A percentile compares a stretch with the other conserved stretches of the same genome.
phyloP scores from a whole-genome alignment of 1,140 invertebrate genomes.

The Aphis gossypii region DNA sequence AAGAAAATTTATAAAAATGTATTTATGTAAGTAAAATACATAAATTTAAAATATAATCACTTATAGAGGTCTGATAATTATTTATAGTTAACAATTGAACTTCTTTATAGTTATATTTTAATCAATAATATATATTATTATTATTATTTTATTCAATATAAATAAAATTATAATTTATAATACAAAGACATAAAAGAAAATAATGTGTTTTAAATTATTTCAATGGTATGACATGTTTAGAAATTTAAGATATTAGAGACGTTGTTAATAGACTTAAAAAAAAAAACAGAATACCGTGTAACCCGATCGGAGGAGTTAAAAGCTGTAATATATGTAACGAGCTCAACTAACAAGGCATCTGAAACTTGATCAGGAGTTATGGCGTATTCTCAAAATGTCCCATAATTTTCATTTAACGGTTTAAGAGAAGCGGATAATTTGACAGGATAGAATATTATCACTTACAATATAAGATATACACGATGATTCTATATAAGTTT shows the following conservation, averaged over 20 bases:
- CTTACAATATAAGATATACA: not conserved
- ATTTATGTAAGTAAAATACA: not conserved
- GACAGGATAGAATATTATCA: not conserved
- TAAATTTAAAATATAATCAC: not conserved
- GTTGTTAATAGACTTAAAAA: not conserved
- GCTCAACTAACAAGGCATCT: conserved; percentile 36
- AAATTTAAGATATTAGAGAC: not conserved
- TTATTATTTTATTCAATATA: not conserved
- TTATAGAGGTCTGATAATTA: not conserved
- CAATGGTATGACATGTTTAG: not conserved
- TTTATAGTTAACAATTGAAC: not conserved
- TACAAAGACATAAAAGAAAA: not conserved
- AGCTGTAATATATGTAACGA: conserved; percentile 26
- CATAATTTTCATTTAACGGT: conserved; percentile 35
- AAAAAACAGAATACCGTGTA: conserved; percentile 14
- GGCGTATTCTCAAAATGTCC: not conserved
- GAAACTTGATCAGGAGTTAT: conserved; percentile 40
- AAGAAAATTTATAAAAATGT: not conserved
- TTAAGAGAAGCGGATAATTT: conserved; percentile 29
- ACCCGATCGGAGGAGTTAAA: conserved; percentile 17
- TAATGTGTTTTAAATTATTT: conserved; percentile 12
- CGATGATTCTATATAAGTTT: not conserved
- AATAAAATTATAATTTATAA: not conserved
- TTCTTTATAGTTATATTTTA: not conserved
- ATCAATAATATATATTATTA: not conserved